Conservation (phyloP, 1,140 invertebrate genomes). For the Saccostrea glomerata region DNA sequence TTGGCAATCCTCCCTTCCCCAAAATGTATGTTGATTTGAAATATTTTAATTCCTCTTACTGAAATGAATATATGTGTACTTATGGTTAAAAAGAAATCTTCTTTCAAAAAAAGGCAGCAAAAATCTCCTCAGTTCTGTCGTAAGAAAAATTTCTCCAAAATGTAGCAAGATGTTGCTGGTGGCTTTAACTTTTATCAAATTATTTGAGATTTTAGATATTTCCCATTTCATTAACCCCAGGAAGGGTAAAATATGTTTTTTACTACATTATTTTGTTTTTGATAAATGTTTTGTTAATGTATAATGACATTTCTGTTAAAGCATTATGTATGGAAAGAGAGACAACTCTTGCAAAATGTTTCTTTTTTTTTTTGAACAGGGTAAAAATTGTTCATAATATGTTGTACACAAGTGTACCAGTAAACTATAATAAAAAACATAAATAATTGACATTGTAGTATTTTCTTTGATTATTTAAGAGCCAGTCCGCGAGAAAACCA, state of each 20-base stretch:
- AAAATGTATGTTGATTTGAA: too few relatives aligned
- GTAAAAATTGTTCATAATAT: conserved; percentile 3
- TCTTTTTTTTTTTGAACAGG: conserved; percentile 15
- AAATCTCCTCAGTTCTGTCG: not conserved
- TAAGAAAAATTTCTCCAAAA: not conserved
- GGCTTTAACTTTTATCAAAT: not conserved
- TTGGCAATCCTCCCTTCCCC: too few relatives aligned
- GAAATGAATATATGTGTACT: too few relatives aligned
- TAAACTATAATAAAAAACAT: not conserved
- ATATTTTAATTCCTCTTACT: too few relatives aligned
- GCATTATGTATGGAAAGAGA: not conserved
- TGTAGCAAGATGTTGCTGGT: not conserved
- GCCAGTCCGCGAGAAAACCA: too few relatives aligned
- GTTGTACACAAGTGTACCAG: conserved; percentile 29
- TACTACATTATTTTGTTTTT: not conserved
- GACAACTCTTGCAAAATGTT: not conserved
- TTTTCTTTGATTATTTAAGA: not conserved
- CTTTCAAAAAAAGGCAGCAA: not conserved
- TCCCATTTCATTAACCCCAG: not conserved
- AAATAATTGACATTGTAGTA: not conserved
- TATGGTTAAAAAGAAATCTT: not conserved
- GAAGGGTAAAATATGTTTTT: conserved; percentile 1
- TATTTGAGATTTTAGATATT: not conserved
- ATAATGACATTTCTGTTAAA: not conserved
- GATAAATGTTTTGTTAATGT: not conserved